Evolutionary conservation across 2,888 invertebrate species (phyloP), one percentile per base, ranked within the genome.

Genomic region (Vannuccia rotundouncinata): DNA sequence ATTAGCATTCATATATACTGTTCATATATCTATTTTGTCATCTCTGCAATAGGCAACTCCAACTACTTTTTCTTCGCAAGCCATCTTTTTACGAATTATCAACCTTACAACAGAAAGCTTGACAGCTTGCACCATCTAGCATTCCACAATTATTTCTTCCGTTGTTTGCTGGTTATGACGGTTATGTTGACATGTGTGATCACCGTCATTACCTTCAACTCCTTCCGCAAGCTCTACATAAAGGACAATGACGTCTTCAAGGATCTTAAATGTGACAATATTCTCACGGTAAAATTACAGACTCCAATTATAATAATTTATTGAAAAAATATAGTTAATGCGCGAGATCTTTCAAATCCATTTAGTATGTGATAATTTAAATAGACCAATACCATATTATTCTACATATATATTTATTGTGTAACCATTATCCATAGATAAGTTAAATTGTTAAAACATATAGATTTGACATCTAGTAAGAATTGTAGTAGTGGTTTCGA

Each of bases 21-120:
- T n/a, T n/a, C n/a, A n/a, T n/a, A n/a, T n/a, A n/a, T 94, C 92
- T 99, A 99, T 89, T 95, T 99, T 88, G 91, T 92, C 0, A 96
- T 97, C 90, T 98, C 97, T 0, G 92, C 96, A 82, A 91, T 96
- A 89, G 99, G 98, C 81, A 98, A 99, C 89, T 95, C 95, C 88
- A 96, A 98, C 88, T 95, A 95, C 88, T 99, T 99, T 91, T 99
- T 99, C 92, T 99, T 98, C 88, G 98, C 99, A 77, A 97, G 97
- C 80, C 99, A 99, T 89, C 90, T 99, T 84, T 90, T 99, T 78
- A n/a, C n/a, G n/a, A n/a, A n/a, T n/a, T n/a, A n/a, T n/a, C n/a
- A n/a, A n/a, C n/a, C n/a, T n/a, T n/a, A n/a, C n/a, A n/a, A n/a
- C n/a, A n/a, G n/a, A n/a, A n/a, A n/a, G n/a, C n/a, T n/a, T n/a